phyloP scores from a whole-genome alignment of 2,888 invertebrate species.

The Apamea epomidion region DNA sequence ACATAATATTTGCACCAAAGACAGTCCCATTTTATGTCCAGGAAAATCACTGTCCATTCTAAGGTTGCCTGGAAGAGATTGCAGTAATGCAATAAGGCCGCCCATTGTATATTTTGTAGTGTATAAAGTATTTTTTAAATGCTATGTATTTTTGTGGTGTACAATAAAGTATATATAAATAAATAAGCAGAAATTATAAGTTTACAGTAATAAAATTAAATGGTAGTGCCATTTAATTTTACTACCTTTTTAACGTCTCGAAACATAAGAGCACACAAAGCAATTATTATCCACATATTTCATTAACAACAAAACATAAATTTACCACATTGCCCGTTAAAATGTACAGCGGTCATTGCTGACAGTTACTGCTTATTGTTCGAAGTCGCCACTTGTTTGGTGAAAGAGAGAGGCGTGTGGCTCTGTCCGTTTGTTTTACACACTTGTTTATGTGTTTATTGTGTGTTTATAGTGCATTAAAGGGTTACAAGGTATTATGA shows the following conservation, averaged over 20 bases:
- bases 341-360: constrained; percentile 28
- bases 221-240: constrained; percentile 19
- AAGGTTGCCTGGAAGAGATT: too few species aligned
- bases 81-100: too few species aligned
- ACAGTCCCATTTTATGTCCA: too few species aligned
- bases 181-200: neutral
- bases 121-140: too few species aligned
- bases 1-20: too few species aligned
- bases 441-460: constrained; percentile 47
- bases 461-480: constrained; percentile 31
- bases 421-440: constrained; percentile 19
- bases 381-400: constrained; percentile 10
- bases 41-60: too few species aligned
- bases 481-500: constrained; percentile 7
- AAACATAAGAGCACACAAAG: constrained; percentile 12
- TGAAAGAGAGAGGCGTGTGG: constrained; percentile 27
- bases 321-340: constrained; percentile 38
- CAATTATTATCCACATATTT: constrained; percentile 55
- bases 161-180: too few species aligned
- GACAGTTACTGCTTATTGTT: constrained; percentile 54
- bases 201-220: constrained; percentile 4
- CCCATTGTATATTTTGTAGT: too few species aligned
- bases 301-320: constrained; percentile 55
- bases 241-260: constrained; percentile 35
- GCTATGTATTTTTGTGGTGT: too few species aligned